phyloP scores from a whole-genome alignment of 2,888 invertebrate genomes.

The Drosophila borealis region DNA sequence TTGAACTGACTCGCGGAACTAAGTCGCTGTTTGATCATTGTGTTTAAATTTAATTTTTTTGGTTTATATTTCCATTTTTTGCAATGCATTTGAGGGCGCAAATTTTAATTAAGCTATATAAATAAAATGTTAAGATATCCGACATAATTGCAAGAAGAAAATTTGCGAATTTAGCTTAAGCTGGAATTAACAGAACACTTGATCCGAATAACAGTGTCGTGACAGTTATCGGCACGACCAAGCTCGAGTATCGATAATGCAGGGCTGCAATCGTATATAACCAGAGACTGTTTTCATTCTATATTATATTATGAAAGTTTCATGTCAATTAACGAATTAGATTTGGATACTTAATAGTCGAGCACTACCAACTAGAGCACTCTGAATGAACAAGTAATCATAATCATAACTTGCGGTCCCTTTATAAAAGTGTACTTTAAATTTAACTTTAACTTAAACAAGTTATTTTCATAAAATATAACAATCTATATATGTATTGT shows the following conservation, averaged over 20 bases:
- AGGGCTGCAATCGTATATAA: constrained; percentile 2
- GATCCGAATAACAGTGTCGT: neutral
- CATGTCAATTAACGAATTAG: too few species aligned
- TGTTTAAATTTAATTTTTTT: neutral
- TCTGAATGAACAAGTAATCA: too few species aligned
- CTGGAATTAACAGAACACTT: neutral
- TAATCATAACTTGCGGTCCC: too few species aligned
- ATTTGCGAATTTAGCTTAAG: neutral
- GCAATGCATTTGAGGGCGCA: neutral
- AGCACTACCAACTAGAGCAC: too few species aligned
- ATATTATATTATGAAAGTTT: too few species aligned
- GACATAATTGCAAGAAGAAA: neutral
- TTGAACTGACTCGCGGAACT: constrained; percentile 9
- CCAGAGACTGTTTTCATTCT: too few species aligned
- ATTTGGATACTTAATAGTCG: too few species aligned
- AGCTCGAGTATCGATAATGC: constrained; percentile 13
- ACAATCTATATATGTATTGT: constrained; percentile 23
- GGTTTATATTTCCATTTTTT: too few species aligned
- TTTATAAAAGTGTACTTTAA: too few species aligned
- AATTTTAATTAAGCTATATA: neutral
- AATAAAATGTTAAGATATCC: too few species aligned
- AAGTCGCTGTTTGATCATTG: neutral
- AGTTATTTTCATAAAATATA: constrained; percentile 9
- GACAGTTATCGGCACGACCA: neutral
- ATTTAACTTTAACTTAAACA: constrained; percentile 1